Base-by-base conservation (phyloP, 92 coral and sea anemone genomes). In the Palythoa grandis region DNA sequence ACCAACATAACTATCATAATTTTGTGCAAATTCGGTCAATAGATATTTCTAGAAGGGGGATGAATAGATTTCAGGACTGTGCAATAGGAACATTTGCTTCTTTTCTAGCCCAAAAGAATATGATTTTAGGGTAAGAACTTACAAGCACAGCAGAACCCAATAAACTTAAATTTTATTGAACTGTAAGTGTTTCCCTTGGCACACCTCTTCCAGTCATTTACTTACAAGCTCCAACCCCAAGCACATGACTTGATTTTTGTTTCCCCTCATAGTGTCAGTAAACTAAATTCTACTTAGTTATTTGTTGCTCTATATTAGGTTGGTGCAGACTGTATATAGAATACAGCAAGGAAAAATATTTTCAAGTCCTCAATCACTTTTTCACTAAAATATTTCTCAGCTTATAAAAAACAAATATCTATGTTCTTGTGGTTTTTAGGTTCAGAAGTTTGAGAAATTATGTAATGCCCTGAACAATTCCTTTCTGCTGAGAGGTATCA, bases 371-470 rank as follows among this genome's bases (percentile, higher is more conserved):
- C 63, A 57, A 57, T 57, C 63, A 57, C 16, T 57, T 57, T 57
- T 12, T 57, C 63, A 57, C 15, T 57, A 57, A 57, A 57, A 57
- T 1, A 57, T 57, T 57, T 57, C 2, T 57, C 63, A 57, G 1
- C 4, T 57, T 12, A 57, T n/a, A 57, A 57, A 57, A 12, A 57
- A 43, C 48, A 43, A 43, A 43, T 43, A 43, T 43, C 0, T 43
- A 43, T 43, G 48, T 43, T 43, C 63, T 57, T 57, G 63, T 57
- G 15, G 63, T 57, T 57, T 69, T 17, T 68, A 88, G 91, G 72
- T 10, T 84, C 91, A 52, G 86, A 52, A 2, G 84, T 43, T 63
- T 88, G 91, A 74, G 22, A 67, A 84, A 24, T 22, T 88, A 47
- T 25, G 17, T 4, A 53, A 66, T 17, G 60, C 76, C 23, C 76